phyloP scores from a whole-genome alignment of 2,113 vertebrate genomes.

The Scomber japonicus region DNA sequence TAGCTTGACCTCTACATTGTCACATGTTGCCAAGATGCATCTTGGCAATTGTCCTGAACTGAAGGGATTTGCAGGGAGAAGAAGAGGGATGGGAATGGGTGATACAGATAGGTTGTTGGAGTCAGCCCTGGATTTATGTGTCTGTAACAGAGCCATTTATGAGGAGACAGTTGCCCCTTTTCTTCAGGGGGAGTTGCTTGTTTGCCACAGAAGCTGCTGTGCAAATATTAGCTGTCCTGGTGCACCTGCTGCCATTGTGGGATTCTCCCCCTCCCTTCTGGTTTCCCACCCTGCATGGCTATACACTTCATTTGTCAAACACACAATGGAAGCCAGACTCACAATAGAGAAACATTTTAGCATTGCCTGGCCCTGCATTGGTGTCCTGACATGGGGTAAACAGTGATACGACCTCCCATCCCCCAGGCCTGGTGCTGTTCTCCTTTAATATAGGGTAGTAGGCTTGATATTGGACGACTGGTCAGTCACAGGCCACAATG shows the following conservation, averaged over 20 bases:
- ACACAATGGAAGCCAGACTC: conserved; percentile 77
- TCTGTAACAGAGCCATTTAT: conserved; percentile 76
- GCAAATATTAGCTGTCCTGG: conserved; percentile 82
- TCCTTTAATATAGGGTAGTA: conserved; percentile 49
- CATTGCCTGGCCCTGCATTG: conserved; percentile 54
- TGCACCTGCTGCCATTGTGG: conserved; percentile 87
- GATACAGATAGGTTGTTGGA: conserved; percentile 57
- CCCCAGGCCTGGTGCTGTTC: conserved; percentile 53
- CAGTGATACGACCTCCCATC: conserved; percentile 46
- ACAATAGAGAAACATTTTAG: conserved; percentile 79
- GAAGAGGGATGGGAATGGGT: conserved; percentile 54
- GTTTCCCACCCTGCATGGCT: conserved; percentile 74
- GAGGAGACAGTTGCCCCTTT: conserved; percentile 74
- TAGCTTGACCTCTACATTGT: conserved; percentile 83
- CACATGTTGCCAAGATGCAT: conserved; percentile 80
- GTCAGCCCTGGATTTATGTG: conserved; percentile 82
- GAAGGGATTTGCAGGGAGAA: conserved; percentile 74
- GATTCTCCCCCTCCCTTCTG: conserved; percentile 53
- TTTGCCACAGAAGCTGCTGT: conserved; percentile 82
- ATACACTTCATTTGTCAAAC: conserved; percentile 82
- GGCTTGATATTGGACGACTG: conserved; percentile 44
- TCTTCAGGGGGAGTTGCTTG: conserved; percentile 73
- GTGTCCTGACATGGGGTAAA: conserved; percentile 73
- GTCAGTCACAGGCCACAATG: conserved; percentile 54
- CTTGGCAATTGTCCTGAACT: conserved; percentile 82